These are phyloP conservation scores for Cetonia aurata DNA, from an alignment of 2,888 invertebrate species.

Conservation along the genomic window DNA sequence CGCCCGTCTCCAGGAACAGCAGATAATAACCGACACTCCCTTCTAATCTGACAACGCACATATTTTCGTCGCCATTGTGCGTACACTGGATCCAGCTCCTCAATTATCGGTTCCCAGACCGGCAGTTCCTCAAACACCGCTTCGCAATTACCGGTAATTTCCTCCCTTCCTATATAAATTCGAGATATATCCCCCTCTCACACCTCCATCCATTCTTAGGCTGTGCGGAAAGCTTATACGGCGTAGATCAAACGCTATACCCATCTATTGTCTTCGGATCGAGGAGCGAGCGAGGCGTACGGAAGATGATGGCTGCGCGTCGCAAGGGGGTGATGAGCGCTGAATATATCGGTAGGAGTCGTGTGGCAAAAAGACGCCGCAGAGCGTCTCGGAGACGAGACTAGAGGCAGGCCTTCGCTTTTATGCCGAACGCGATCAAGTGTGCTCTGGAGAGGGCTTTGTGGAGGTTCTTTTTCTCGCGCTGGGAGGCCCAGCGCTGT, in stretches of 20 bases:
- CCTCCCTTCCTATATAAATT: slow-evolving; percentile 39
- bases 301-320: background rate
- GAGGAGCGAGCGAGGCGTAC: slow-evolving; percentile 29
- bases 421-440: slow-evolving; percentile 54
- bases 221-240: slow-evolving; percentile 9
- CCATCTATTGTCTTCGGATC: slow-evolving; percentile 48
- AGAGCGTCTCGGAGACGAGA: background rate
- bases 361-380: slow-evolving; percentile 48
- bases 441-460: slow-evolving; percentile 52
- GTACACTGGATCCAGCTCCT: no score
- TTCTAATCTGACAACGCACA: no score
- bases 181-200: slow-evolving; percentile 17
- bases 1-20: no score
- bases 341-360: slow-evolving; percentile 36
- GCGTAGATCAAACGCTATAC: slow-evolving; percentile 49
- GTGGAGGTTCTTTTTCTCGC: slow-evolving; percentile 40
- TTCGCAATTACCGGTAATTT: slow-evolving; percentile 40
- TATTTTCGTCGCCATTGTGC: no score
- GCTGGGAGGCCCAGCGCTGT: no score
- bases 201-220: background rate
- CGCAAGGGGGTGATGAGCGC: background rate
- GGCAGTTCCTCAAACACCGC: slow-evolving; percentile 31
- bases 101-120: no score
- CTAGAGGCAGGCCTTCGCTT: slow-evolving; percentile 49
- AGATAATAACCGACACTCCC: no score